Evolutionary conservation across 2,113 vertebrate species (phyloP), one percentile per base, ranked within the genome.

Genomic region (Xyliphius kryptos): DNA sequence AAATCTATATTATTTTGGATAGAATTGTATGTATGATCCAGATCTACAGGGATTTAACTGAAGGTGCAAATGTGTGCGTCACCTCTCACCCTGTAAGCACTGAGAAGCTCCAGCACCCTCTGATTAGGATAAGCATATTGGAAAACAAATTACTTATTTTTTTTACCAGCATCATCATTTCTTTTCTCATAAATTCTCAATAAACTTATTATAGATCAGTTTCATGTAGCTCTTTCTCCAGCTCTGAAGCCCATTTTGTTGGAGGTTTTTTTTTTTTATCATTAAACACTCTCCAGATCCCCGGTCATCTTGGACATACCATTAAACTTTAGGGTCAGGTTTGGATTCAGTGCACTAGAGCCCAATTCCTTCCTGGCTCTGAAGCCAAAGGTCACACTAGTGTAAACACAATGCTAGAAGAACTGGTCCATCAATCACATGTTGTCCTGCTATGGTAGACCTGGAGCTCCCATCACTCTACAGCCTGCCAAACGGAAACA

Each of bases 321-420:
- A 3, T 49, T 54, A 19, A 53, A 19, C 51, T 52, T 36, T 2
- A 47, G 63, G 66, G 56, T 55, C 62, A 55, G 66, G 40, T 19
- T 61, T 17, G 6, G 52, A 56, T 64, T 56, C 53, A 10, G 40
- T 52, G 36, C 58, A 14, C 38, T 36, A 63, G 51, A 77, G 76
- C 63, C 73, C 55, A 57, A 79, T 70, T 69, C 65, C 40, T 67
- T 44, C 65, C 69, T 72, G 74, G 79, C 70, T 72, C 72, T 71
- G 16, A 49, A 80, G 76, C 78, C 38, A 79, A 59, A 78, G 75
- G 76, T 81, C 70, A 76, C 63, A 48, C 48, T 61, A 58, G 67
- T 67, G 68, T 82, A 82, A 83, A 83, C 80, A 76, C 47, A 11
- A 52, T 44, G 79, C 75, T 75, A 64, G 60, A 55, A 71, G 40